These are phyloP conservation scores for Microctenopoma stevenorrisi DNA, from an alignment of 2,797 vertebrate species.

Conservation along the genomic window DNA sequence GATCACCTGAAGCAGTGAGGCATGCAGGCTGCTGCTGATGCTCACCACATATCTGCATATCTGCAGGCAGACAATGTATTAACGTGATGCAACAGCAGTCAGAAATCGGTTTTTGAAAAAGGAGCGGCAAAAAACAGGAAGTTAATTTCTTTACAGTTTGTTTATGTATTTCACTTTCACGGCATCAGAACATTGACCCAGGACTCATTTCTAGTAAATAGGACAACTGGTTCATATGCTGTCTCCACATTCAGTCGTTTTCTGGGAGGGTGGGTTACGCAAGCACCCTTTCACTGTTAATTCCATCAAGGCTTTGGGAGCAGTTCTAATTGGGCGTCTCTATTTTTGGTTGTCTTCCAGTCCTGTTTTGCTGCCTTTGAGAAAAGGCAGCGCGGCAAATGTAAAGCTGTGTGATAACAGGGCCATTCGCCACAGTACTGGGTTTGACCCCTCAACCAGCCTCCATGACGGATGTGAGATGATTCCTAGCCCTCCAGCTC, in stretches of 20 bases:
- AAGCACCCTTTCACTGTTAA: conserved; percentile 78
- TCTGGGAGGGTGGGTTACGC: conserved; percentile 75
- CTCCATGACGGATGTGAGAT: conserved; percentile 83
- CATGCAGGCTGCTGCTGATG: conserved; percentile 41
- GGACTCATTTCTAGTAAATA: conserved; percentile 74
- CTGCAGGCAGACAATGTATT: conserved; percentile 22
- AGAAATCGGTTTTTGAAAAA: conserved; percentile 27
- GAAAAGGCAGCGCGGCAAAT: conserved; percentile 76
- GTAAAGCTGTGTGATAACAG: conserved; percentile 80
- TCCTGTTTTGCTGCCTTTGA: conserved; percentile 78
- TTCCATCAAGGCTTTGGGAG: conserved; percentile 83
- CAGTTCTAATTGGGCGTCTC: conserved; percentile 82
- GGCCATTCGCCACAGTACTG: conserved; percentile 81
- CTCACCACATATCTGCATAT: conserved; percentile 6
- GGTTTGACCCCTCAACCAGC: conserved; percentile 82
- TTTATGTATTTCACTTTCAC: conserved; percentile 48
- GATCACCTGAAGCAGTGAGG: conserved; percentile 32
- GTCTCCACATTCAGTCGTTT: conserved; percentile 74
- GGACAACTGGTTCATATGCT: conserved; percentile 77
- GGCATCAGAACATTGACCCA: conserved; percentile 69
- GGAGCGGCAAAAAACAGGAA: conserved; percentile 18
- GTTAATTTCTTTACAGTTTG: conserved; percentile 32
- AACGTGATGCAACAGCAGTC: conserved; percentile 20
- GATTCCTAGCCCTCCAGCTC: conserved; percentile 78
- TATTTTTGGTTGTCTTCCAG: conserved; percentile 82